Conservation (phyloP, 2,797 vertebrate species). For the Rhabdomys pumilio region DNA sequence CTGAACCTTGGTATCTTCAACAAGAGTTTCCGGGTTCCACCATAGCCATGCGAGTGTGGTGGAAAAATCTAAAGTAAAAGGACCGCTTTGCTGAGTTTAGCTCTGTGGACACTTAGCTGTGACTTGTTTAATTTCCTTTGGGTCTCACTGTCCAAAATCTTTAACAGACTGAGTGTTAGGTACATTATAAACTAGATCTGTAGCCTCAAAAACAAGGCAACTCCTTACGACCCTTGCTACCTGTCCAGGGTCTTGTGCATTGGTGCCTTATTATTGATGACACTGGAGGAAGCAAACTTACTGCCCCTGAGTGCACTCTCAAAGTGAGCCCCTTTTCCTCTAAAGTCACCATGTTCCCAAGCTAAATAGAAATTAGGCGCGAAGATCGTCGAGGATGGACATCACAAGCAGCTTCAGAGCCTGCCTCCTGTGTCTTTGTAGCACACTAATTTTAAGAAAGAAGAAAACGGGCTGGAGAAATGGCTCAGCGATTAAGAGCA, state of each 20-base stretch:
- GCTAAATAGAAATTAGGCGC: neutral
- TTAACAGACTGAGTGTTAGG: neutral
- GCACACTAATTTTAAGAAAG: neutral
- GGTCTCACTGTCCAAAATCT: conserved; percentile 11
- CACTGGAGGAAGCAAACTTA: neutral
- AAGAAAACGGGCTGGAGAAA: neutral
- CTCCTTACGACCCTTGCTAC: neutral
- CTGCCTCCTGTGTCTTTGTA: neutral
- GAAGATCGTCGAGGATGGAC: neutral
- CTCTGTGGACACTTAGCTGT: neutral
- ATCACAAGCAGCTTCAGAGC: neutral
- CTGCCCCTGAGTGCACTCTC: neutral
- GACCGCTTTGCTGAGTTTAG: conserved; percentile 6
- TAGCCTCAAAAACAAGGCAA: neutral
- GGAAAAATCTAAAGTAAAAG: neutral
- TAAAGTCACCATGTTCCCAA: neutral
- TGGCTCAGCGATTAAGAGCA: neutral
- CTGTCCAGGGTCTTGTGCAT: neutral
- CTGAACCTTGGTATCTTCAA: neutral
- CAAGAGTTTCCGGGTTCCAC: neutral
- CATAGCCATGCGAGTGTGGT: neutral
- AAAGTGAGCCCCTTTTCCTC: neutral
- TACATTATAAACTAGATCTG: neutral
- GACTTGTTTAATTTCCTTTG: neutral
- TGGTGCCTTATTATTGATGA: neutral